A percentile compares a stretch with the other conserved stretches of the same genome.
Evolutionary conservation across 2,113 vertebrate species (phyloP).

Genomic region (Ceyx melanurus): DNA sequence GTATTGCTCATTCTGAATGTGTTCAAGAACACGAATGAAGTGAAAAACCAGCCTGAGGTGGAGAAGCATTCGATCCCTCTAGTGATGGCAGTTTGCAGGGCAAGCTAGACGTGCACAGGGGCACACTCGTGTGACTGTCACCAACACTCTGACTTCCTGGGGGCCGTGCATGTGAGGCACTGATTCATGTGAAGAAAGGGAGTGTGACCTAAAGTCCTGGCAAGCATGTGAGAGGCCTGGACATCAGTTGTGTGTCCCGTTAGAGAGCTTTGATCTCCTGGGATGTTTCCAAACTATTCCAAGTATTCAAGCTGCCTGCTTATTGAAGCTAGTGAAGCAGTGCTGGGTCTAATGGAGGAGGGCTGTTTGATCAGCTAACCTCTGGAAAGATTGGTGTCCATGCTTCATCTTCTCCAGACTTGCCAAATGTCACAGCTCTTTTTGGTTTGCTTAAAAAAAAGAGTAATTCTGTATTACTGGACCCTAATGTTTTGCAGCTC

Average conservation of each 20-base stretch:
- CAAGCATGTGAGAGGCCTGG: neutral
- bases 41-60: neutral
- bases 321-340: neutral
- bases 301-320: neutral
- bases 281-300: neutral
- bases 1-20: neutral
- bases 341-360: neutral
- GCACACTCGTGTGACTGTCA: fast-evolving
- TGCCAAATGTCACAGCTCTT: neutral
- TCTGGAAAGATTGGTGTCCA: neutral
- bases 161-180: neutral
- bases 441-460: neutral
- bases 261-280: neutral
- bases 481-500: too few relatives aligned
- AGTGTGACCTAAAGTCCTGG: neutral
- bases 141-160: fast-evolving
- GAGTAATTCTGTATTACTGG: neutral
- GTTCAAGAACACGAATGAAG: neutral
- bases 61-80: neutral
- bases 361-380: neutral
- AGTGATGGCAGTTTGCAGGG: too few relatives aligned
- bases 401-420: neutral
- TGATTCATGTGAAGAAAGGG: neutral
- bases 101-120: fast-evolving
- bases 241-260: fast-evolving